These are phyloP conservation scores for Nebria brevicollis DNA, from an alignment of 2,888 invertebrate species.

Conservation along the genomic window DNA sequence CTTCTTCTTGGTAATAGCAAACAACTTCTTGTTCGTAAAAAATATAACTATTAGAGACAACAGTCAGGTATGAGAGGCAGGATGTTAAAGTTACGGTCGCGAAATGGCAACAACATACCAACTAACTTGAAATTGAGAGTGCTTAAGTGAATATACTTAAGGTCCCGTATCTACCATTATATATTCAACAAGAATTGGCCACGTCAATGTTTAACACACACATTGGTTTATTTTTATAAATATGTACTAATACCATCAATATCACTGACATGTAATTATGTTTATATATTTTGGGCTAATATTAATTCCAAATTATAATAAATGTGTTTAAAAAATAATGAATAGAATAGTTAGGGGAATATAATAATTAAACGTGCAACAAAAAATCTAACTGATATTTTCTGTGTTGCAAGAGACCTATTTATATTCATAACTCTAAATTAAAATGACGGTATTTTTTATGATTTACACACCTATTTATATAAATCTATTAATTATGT, in stretches of 20 bases:
- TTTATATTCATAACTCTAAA: slow-evolving; percentile 29
- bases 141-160: no score
- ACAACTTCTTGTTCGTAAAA: background rate
- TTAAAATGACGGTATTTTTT: slow-evolving; percentile 26
- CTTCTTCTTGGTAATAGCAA: background rate
- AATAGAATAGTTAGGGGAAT: background rate
- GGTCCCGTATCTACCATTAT: no score
- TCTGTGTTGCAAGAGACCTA: background rate
- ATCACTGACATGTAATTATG: no score
- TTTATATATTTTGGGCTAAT: no score
- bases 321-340: no score
- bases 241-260: no score
- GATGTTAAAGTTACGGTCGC: background rate
- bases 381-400: background rate
- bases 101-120: background rate
- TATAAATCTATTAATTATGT: slow-evolving; percentile 34
- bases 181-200: no score
- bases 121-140: no score
- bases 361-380: background rate
- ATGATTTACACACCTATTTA: slow-evolving; percentile 34
- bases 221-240: no score
- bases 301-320: no score
- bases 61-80: background rate
- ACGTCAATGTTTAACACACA: no score
- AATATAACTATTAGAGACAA: background rate